phyloP scores from a whole-genome alignment of 2,888 invertebrate species.

The Tetragonula carbonaria region DNA sequence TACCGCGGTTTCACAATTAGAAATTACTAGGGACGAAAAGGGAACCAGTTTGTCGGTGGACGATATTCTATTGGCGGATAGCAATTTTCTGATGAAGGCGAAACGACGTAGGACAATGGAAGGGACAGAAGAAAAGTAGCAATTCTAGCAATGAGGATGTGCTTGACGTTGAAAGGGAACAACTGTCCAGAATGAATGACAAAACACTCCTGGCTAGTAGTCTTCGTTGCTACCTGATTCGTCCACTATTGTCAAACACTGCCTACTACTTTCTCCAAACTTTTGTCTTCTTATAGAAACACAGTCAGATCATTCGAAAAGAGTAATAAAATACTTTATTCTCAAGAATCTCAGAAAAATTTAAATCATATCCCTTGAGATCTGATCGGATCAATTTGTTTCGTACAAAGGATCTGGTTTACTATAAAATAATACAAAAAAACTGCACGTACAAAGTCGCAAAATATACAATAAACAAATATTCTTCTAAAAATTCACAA shows the following conservation, averaged over 20 bases:
- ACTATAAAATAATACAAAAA: slow-evolving; percentile 18
- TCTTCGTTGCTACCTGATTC: slow-evolving; percentile 9
- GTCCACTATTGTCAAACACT: neutral
- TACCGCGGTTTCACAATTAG: neutral
- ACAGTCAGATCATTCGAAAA: neutral
- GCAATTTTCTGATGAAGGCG: slow-evolving; percentile 58
- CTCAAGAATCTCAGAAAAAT: slow-evolving; percentile 8
- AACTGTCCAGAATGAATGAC: slow-evolving; percentile 12
- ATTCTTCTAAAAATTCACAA: neutral
- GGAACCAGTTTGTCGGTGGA: slow-evolving; percentile 1
- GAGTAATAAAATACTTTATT: slow-evolving; percentile 32
- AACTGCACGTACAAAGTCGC: neutral
- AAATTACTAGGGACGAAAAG: neutral
- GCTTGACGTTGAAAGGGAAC: slow-evolving; percentile 31
- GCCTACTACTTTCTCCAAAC: neutral
- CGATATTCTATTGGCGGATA: slow-evolving; percentile 30
- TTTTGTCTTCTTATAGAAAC: neutral
- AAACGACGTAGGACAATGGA: slow-evolving; percentile 33
- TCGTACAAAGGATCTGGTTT: neutral
- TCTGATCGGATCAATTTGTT: neutral
- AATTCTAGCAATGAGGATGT: slow-evolving; percentile 27
- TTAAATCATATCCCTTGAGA: slow-evolving; percentile 5
- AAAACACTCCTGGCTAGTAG: slow-evolving; percentile 4
- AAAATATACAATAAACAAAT: neutral
- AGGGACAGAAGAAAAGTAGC: slow-evolving; percentile 44